Conservation (phyloP, 1,140 invertebrate genomes). For the Bemisia tabaci region DNA sequence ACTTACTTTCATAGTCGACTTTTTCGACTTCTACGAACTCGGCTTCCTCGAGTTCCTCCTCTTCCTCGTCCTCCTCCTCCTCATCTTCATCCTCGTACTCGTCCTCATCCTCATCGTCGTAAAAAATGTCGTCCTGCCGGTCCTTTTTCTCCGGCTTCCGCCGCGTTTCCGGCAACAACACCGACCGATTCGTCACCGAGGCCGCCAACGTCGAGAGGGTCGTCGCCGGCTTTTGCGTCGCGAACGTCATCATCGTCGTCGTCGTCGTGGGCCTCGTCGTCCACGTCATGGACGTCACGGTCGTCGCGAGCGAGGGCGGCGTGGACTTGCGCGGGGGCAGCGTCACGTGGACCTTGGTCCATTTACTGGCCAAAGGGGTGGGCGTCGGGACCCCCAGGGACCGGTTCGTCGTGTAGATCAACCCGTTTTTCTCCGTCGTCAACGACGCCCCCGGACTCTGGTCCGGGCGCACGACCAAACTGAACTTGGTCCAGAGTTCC, state of each 20-base stretch:
- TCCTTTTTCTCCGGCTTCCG: slow-evolving; percentile 22
- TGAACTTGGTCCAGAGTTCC: not conserved
- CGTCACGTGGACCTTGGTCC: not conserved
- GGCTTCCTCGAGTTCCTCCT: slow-evolving; percentile 13
- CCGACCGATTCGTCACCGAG: not conserved
- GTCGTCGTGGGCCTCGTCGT: slow-evolving; percentile 4
- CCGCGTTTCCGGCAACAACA: slow-evolving; percentile 15
- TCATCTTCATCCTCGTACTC: slow-evolving; percentile 28
- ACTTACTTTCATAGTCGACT: slow-evolving; percentile 12
- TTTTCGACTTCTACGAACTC: slow-evolving; percentile 13
- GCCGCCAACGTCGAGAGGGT: not conserved
- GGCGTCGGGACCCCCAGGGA: not conserved
- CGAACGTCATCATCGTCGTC: slow-evolving; percentile 5
- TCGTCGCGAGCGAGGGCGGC: not conserved
- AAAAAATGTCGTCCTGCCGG: slow-evolving; percentile 23
- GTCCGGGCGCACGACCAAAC: not conserved
- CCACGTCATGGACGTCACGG: not conserved
- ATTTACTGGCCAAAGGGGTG: not conserved
- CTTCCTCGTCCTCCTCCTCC: slow-evolving; percentile 26
- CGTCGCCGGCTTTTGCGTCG: slow-evolving; percentile 1
- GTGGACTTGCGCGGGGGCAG: not conserved
- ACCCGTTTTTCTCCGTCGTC: not conserved
- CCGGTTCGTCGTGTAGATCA: not conserved
- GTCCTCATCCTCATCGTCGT: slow-evolving; percentile 29
- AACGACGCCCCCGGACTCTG: not conserved